phyloP scores from a whole-genome alignment of 2,797 vertebrate genomes.

The Hydrolagus colliei region DNA sequence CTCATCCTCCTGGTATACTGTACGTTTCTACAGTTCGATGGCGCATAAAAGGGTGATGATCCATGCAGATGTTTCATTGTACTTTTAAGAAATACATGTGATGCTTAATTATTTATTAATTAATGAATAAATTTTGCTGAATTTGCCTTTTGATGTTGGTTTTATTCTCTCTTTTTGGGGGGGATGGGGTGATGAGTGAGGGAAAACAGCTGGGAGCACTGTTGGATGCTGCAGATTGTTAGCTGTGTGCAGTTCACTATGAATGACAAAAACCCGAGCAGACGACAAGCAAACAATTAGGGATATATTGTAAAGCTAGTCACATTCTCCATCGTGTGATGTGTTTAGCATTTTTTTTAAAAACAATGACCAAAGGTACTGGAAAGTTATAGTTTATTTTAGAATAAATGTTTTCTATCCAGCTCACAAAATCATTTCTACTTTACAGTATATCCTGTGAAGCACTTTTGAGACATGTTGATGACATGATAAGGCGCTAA shows the following conservation, averaged over 20 bases:
- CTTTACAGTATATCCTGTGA: too few species aligned
- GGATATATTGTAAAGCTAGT: background rate
- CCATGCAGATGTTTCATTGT: background rate
- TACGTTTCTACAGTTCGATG: background rate
- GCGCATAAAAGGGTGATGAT: background rate
- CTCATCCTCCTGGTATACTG: too few species aligned
- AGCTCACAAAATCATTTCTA: background rate
- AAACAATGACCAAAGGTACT: background rate
- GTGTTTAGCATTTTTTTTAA: background rate
- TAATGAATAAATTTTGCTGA: background rate
- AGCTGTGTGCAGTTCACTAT: constrained; percentile 20
- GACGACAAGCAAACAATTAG: constrained; percentile 4
- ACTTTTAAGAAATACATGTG: background rate
- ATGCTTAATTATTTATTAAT: constrained; percentile 21
- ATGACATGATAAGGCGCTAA: too few species aligned
- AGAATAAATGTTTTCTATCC: background rate
- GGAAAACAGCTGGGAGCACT: constrained; percentile 28
- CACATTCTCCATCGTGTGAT: background rate
- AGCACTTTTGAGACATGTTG: too few species aligned
- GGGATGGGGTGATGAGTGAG: background rate
- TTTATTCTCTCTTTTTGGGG: background rate
- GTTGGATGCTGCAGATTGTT: constrained; percentile 12
- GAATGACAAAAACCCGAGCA: constrained; percentile 12
- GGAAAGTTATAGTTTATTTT: background rate
- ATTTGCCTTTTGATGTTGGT: background rate